Conservation (phyloP, 2,797 vertebrate species). For the Enteromius trimaculatus region DNA sequence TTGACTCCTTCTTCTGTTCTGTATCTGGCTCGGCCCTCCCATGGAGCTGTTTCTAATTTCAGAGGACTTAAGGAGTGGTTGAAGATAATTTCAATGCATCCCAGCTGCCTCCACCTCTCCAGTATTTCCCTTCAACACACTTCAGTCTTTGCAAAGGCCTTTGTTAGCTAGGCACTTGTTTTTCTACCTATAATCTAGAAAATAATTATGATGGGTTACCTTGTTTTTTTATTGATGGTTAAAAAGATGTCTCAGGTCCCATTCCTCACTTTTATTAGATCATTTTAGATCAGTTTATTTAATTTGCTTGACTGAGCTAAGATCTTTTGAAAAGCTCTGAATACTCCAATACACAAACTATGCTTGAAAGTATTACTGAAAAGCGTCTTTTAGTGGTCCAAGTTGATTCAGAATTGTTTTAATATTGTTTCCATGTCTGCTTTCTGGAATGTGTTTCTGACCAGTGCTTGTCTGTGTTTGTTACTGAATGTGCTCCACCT, state of each 20-base stretch:
- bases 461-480: background rate
- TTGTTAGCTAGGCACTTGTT: background rate
- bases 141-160: background rate
- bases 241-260: background rate
- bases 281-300: background rate
- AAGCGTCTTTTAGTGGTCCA: background rate
- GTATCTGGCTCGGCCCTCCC: slow-evolving; percentile 75
- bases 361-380: background rate
- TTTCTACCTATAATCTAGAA: background rate
- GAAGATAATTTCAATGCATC: slow-evolving; percentile 73
- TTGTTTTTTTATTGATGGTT: background rate
- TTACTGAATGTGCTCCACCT: slow-evolving; percentile 50
- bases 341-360: background rate
- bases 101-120: slow-evolving; percentile 81
- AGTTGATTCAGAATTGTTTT: background rate
- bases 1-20: slow-evolving; percentile 72
- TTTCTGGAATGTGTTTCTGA: background rate
- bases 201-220: background rate
- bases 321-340: background rate
- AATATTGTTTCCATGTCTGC: background rate
- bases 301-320: background rate
- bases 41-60: slow-evolving; percentile 79
- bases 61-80: slow-evolving; percentile 70
- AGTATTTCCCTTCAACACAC: slow-evolving; percentile 65
- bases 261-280: background rate